phyloP scores from a whole-genome alignment of 2,113 vertebrate genomes.

The Callorhinus ursinus region DNA sequence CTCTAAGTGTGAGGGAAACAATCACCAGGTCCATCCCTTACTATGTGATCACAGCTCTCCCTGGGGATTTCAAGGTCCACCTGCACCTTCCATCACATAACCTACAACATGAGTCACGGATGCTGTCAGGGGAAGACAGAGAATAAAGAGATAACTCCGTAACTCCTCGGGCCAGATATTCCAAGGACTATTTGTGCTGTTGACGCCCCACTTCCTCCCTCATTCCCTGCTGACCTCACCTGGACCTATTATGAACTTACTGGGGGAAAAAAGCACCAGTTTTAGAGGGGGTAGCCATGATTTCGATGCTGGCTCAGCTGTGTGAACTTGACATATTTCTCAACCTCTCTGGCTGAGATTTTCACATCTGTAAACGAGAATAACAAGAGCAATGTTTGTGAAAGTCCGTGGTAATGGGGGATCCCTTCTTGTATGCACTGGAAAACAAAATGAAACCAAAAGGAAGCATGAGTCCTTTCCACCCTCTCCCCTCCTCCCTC shows the following conservation, averaged over 20 bases:
- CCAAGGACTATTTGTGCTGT: not conserved
- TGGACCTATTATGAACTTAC: not conserved
- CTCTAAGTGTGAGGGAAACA: not conserved
- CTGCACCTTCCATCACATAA: not conserved
- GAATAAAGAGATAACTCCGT: not conserved
- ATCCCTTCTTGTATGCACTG: not conserved
- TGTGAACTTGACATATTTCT: not conserved
- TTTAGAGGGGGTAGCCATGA: not conserved
- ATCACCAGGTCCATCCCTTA: not conserved
- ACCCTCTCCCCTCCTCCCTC: not conserved
- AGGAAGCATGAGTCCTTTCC: not conserved
- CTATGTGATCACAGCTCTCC: not conserved
- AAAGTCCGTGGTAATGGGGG: not conserved
- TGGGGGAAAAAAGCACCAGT: not conserved
- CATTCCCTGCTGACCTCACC: not conserved
- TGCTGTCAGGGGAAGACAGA: not conserved
- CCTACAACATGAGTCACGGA: not conserved
- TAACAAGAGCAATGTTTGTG: not conserved
- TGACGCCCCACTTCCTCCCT: not conserved
- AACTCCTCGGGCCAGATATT: not conserved
- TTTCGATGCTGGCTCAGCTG: not conserved
- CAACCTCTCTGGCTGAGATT: not conserved
- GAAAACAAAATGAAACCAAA: not conserved
- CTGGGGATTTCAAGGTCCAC: not conserved
- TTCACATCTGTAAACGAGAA: not conserved